Percentiles rank a stretch among this genome's conserved stretches.
These are phyloP conservation scores for Drosophila nigricruria DNA, from an alignment of 2,888 invertebrate species.

Conservation along the genomic window DNA sequence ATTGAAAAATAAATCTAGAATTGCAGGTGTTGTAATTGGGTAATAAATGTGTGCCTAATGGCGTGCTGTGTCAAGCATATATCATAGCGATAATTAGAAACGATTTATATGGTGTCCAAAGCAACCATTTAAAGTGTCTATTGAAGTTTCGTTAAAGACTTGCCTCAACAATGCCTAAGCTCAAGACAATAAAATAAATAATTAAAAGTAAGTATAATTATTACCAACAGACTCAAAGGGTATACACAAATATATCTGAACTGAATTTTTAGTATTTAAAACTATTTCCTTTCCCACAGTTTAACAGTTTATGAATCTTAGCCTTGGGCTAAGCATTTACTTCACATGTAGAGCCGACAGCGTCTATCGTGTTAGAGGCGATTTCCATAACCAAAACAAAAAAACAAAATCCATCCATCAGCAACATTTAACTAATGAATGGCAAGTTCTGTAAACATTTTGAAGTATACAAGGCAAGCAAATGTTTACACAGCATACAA, in stretches of 20 bases:
- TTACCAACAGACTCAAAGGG: background rate
- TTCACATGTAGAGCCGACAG: conserved; percentile 9
- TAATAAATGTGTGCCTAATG: conserved; percentile 51
- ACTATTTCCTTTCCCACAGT: background rate
- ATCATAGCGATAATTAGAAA: conserved; percentile 30
- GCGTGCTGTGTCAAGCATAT: conserved; percentile 51
- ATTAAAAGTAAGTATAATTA: background rate
- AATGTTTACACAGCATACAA: conserved; percentile 26
- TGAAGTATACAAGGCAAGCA: conserved; percentile 23
- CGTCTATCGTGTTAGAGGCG: conserved; percentile 18
- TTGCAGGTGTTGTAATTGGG: conserved; percentile 58
- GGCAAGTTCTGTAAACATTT: conserved; percentile 27
- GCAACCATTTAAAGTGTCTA: conserved; percentile 16
- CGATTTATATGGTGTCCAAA: conserved; percentile 11
- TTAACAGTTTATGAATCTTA: background rate
- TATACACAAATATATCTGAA: too few relatives aligned
- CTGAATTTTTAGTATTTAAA: background rate
- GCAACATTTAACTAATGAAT: conserved; percentile 29
- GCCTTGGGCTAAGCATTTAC: conserved; percentile 4
- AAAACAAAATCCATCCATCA: conserved; percentile 30
- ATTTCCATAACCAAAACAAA: conserved; percentile 9
- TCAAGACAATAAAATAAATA: background rate
- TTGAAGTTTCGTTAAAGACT: conserved; percentile 2
- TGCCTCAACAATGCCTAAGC: conserved; percentile 9
- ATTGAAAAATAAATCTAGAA: conserved; percentile 23